These are phyloP conservation scores for Mesocricetus auratus DNA, from an alignment of 2,113 vertebrate species.

Conservation along the genomic window DNA sequence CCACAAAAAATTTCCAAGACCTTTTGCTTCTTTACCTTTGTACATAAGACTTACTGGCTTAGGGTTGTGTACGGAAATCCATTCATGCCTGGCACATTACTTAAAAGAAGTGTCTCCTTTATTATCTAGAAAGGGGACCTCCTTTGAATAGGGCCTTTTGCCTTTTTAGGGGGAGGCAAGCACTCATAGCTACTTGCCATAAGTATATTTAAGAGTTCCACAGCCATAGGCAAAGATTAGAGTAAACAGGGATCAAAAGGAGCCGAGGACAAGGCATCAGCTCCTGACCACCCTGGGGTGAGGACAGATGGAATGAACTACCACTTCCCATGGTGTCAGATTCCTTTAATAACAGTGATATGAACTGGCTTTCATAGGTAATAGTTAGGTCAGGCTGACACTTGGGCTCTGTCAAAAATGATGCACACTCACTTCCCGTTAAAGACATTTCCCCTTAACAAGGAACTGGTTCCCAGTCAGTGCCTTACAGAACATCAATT, in stretches of 20 bases:
- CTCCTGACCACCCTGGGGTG: background rate
- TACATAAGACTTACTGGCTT: background rate
- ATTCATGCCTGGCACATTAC: background rate
- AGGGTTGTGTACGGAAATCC: background rate
- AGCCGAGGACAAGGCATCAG: background rate
- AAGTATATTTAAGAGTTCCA: background rate
- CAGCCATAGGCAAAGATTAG: background rate
- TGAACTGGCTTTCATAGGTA: background rate
- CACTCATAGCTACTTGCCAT: background rate
- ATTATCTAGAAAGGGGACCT: background rate
- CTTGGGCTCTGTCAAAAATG: background rate
- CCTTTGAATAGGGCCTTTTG: conserved; percentile 5
- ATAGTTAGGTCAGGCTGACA: conserved; percentile 30
- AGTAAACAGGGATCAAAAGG: background rate
- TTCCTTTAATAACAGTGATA: conserved; percentile 12
- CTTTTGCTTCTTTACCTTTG: background rate
- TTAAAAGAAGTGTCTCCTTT: background rate
- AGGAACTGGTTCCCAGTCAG: background rate
- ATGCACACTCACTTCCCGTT: background rate
- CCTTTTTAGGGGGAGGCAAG: background rate
- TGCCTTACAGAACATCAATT: background rate
- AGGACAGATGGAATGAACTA: background rate
- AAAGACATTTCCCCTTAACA: background rate
- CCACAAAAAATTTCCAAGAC: background rate
- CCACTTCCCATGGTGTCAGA: background rate